Base-by-base conservation (phyloP, 2,797 vertebrate genomes). In the Eurystomus glaucurus region DNA sequence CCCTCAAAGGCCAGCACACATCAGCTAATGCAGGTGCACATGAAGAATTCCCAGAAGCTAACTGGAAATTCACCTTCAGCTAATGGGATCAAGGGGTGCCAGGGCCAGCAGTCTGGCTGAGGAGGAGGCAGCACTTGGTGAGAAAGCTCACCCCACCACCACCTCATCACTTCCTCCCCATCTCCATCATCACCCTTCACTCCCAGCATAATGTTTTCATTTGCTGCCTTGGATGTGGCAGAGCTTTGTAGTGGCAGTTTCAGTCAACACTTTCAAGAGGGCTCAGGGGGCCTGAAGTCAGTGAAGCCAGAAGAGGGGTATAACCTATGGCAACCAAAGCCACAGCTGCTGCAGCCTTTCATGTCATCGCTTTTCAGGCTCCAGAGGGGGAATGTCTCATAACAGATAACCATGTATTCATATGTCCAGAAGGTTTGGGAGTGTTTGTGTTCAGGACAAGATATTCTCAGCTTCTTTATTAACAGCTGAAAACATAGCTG, bases 401-500 rank as follows among this genome's bases (percentile, higher is more conserved):
- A 54, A 77, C 77, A 85, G 19, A 87, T 15, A 88, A 60, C 39
- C 21, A 25, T 8, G 6, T 23, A 19, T 51, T 3, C 82, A 3
- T 25, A 54, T 14, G 12, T 50, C 81, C 60, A 41, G 66, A 66
- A 75, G 25, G 55, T 75, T 88, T n/a, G n/a, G 18, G 33, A 7
- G 4, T 72, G 51, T 86, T 75, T 80, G 29, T 62, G 70, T 95
- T 94, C 43, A 3, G 8, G 57, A 90, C 83, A 78, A 93, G 65
- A 92, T 57, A 65, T 23, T 69, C 69, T 84, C 72, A 81, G 61
- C 54, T 84, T 84, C 52, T 84, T 75, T 80, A 85, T 43, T 86
- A 75, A 77, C 31, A 84, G 88, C 78, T 90, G 64, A 70, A 85
- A 95, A 54, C 8, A 64, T 29, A 68, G 70, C 37, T 55, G 23